Evolutionary conservation across 2,113 vertebrate species (phyloP), one percentile per base, ranked within the genome.

Genomic region (Syrmaticus mikado): DNA sequence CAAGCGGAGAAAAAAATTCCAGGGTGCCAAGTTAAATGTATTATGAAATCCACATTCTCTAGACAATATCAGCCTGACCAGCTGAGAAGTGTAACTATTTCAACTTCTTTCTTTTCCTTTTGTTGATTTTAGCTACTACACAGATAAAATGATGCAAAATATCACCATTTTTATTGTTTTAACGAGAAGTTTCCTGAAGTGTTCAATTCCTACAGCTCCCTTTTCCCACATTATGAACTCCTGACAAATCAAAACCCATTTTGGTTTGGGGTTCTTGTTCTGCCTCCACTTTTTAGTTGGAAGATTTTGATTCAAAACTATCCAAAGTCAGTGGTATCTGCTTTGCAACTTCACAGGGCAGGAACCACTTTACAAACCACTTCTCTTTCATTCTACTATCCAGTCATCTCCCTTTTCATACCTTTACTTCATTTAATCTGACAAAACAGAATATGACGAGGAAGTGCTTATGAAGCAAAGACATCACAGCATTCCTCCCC

Each of bases 1-100:
- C 73, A 90, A 77, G 60, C 46, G 61, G 53, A 36, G 75, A 95
- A 87, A 68, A 68, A 40, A 74, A 60, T 57, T 24, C 40, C n/a
- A 92, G 62, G 34, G 21, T 81, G 70, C n/a, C 50, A 95, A 92
- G 62, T 93, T 82, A 81, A 96, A 71, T 84, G n/a, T 58, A 88
- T 87, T 95, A 76, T 87, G 88, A 96, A 94, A 97, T 88, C 34
- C 57, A 94, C 48, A 45, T 32, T 82, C 10, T 30, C 46, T 48
- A 87, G 83, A 94, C 15, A 50, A 32, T 32, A 92, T 64, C 27
- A 68, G 71, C 78, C 74, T 46, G 67, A 82, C 19, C 58, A 92
- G 93, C 14, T 8, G 1, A 38, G 50, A 79, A 81, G 27, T 60
- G 25, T 67, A 93, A 91, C 53, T 71, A 60, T 60, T 83, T 70